These are phyloP conservation scores for Ophonus ardosiacus DNA, from an alignment of 2,888 invertebrate species.

Conservation along the genomic window DNA sequence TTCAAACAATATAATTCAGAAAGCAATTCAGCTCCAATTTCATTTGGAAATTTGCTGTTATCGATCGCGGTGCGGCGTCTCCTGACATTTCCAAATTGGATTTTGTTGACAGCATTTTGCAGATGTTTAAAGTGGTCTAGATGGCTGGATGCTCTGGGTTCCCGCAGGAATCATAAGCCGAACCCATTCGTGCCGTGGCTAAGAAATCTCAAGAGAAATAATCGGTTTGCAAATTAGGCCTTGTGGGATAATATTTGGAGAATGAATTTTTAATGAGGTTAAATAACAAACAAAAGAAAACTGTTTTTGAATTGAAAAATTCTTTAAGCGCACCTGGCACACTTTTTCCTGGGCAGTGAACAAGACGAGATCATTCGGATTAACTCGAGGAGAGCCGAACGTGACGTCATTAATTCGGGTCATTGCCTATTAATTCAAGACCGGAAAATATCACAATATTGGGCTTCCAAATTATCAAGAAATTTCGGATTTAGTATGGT, in stretches of 20 bases:
- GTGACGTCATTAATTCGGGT: too few relatives aligned
- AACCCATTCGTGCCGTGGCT: background rate
- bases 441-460: too few relatives aligned
- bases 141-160: background rate
- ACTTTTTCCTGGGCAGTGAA: too few relatives aligned
- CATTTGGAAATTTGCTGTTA: slow-evolving; percentile 43
- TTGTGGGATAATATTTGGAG: background rate
- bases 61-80: slow-evolving; percentile 13
- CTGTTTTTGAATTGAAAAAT: too few relatives aligned
- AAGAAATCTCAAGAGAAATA: slow-evolving; percentile 4
- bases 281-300: background rate
- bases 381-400: too few relatives aligned
- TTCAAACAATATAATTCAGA: slow-evolving; percentile 27
- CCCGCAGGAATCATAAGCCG: slow-evolving; percentile 19
- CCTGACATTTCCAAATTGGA: slow-evolving; percentile 47
- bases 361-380: too few relatives aligned
- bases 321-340: too few relatives aligned
- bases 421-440: too few relatives aligned
- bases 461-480: too few relatives aligned
- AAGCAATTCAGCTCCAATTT: slow-evolving; percentile 23
- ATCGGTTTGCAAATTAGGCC: slow-evolving; percentile 18
- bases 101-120: slow-evolving; percentile 45
- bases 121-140: slow-evolving; percentile 30
- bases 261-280: background rate
- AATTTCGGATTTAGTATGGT: too few relatives aligned